These are phyloP conservation scores for Morus bassanus DNA, from an alignment of 2,797 vertebrate genomes.

Conservation along the genomic window DNA sequence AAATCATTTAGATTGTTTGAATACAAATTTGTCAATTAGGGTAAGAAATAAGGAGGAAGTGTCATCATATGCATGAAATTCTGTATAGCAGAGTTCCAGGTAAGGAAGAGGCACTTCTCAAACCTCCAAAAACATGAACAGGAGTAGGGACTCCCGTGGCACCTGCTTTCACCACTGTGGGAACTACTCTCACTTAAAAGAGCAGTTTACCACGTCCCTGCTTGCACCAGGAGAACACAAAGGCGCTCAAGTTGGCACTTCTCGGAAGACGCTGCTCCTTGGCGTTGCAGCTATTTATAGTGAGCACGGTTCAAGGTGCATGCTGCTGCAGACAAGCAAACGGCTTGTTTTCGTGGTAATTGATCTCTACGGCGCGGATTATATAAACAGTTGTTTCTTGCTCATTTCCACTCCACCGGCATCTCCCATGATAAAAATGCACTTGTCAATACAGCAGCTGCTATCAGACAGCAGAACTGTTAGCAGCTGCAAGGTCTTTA, in stretches of 20 bases:
- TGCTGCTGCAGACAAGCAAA: neutral
- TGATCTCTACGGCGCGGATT: neutral
- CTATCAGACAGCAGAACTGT: neutral
- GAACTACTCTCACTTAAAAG: neutral
- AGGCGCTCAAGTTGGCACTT: neutral
- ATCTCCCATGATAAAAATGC: neutral
- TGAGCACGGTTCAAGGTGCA: neutral
- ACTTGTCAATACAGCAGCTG: constrained; percentile 41
- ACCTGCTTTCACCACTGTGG: accelerated
- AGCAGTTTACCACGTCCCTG: neutral
- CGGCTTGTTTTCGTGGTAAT: neutral
- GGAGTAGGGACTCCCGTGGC: accelerated
- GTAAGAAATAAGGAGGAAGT: neutral
- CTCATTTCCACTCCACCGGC: neutral
- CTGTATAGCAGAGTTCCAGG: neutral
- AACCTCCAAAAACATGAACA: accelerated
- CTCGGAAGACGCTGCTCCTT: neutral
- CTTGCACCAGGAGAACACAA: neutral
- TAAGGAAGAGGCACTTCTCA: neutral
- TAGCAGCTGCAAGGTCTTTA: constrained; percentile 14
- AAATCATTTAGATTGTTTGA: neutral
- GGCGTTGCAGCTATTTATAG: neutral
- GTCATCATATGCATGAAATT: neutral
- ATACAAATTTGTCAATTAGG: neutral
- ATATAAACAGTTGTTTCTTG: constrained; percentile 18